These are phyloP conservation scores for Origma solitaria DNA, from an alignment of 2,113 vertebrate genomes.

Conservation along the genomic window DNA sequence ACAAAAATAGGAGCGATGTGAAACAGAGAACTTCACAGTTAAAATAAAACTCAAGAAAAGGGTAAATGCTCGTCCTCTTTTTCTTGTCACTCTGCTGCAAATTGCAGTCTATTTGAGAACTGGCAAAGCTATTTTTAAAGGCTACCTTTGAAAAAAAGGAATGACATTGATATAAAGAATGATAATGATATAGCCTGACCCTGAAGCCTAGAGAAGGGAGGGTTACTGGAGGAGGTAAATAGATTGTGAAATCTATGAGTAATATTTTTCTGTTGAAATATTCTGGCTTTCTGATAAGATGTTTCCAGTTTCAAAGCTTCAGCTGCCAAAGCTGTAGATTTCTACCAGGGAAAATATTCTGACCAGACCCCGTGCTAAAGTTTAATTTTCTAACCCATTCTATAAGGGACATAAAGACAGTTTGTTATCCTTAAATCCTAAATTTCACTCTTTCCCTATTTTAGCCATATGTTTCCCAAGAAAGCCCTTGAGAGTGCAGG, in stretches of 20 bases:
- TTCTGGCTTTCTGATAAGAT: not conserved
- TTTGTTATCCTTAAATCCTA: not conserved
- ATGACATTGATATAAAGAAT: not conserved
- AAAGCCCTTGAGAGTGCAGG: not conserved
- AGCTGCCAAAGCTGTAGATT: not conserved
- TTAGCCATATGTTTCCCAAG: not conserved
- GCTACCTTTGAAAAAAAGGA: not conserved
- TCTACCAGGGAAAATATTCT: not conserved
- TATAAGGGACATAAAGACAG: not conserved
- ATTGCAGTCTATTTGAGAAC: not conserved
- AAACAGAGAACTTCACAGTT: not conserved
- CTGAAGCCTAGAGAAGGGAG: not conserved
- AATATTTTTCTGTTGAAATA: not conserved
- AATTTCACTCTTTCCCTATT: not conserved
- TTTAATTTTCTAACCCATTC: not conserved
- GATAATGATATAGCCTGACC: not conserved
- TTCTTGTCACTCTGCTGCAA: not conserved
- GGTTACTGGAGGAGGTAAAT: not conserved
- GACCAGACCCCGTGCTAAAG: not conserved
- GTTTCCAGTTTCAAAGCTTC: not conserved
- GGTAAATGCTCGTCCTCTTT: not conserved
- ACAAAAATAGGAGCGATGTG: not conserved
- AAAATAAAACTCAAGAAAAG: not conserved
- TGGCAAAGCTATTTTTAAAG: not conserved
- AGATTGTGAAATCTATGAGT: not conserved